Conservation (phyloP, 2,797 vertebrate species). For the Sebastes steindachneri region DNA sequence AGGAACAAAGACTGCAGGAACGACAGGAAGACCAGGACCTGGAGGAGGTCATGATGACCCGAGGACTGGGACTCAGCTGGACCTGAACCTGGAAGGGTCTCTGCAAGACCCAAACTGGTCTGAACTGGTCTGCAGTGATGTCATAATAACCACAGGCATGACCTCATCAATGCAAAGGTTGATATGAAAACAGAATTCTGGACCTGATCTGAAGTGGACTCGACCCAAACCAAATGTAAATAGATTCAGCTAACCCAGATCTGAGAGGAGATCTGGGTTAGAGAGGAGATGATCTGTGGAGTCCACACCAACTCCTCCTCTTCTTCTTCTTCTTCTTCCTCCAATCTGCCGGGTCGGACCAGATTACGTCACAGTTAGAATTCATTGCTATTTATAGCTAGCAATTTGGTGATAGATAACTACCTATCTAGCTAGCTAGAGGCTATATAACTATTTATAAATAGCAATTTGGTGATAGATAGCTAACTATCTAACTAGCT, state of each 20-base stretch:
- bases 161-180: not conserved
- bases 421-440: too few species aligned
- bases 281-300: not conserved
- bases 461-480: too few species aligned
- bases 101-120: not conserved
- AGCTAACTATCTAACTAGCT: too few species aligned
- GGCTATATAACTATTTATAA: too few species aligned
- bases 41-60: conserved; percentile 88
- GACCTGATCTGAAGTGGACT: not conserved
- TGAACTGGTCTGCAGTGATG: not conserved
- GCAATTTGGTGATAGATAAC: too few species aligned
- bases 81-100: not conserved
- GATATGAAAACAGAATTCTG: not conserved
- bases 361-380: too few species aligned
- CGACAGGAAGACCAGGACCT: conserved; percentile 91
- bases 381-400: too few species aligned
- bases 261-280: not conserved
- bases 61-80: conserved; percentile 82
- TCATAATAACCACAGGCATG: not conserved
- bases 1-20: conserved; percentile 91
- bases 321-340: not conserved
- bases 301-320: not conserved
- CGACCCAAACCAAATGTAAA: not conserved
- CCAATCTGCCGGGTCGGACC: too few species aligned
- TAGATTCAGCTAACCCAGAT: not conserved